These are phyloP conservation scores for Tangara arthus DNA, from an alignment of 2,797 vertebrate genomes.

Conservation along the genomic window DNA sequence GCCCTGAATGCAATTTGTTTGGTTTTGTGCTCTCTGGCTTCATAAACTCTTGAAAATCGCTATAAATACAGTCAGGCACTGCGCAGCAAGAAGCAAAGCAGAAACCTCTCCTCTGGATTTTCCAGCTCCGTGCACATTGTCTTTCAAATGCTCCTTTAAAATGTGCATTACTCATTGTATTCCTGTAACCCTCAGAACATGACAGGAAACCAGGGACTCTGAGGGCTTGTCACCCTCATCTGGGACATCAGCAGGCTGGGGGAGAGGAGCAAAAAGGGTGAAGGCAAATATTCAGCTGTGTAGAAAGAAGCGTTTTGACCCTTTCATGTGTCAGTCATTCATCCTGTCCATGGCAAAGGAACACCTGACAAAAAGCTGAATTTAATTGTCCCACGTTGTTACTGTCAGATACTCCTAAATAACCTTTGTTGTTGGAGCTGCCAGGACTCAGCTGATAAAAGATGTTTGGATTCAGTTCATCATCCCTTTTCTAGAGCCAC, in stretches of 20 bases:
- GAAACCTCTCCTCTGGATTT: background rate
- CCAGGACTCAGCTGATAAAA: background rate
- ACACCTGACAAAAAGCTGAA: background rate
- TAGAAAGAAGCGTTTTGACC: background rate
- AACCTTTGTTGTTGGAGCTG: background rate
- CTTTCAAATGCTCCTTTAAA: background rate
- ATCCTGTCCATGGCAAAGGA: background rate
- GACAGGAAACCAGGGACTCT: background rate
- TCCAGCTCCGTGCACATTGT: accelerated
- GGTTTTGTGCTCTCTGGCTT: background rate
- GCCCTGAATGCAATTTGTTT: background rate
- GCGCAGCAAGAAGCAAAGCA: background rate
- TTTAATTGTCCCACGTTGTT: background rate
- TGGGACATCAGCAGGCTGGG: background rate
- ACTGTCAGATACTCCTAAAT: background rate
- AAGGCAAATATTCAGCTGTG: background rate
- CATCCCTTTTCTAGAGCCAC: background rate
- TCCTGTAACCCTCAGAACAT: background rate
- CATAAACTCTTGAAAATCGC: background rate
- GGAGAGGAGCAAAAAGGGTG: background rate
- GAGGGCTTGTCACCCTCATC: background rate
- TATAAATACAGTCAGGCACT: background rate
- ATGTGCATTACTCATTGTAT: background rate
- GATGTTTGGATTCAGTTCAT: background rate
- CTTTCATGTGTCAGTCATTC: background rate